Evolutionary conservation across 2,797 vertebrate genomes (phyloP).

Genomic region (Rhadinocentrus ornatus): DNA sequence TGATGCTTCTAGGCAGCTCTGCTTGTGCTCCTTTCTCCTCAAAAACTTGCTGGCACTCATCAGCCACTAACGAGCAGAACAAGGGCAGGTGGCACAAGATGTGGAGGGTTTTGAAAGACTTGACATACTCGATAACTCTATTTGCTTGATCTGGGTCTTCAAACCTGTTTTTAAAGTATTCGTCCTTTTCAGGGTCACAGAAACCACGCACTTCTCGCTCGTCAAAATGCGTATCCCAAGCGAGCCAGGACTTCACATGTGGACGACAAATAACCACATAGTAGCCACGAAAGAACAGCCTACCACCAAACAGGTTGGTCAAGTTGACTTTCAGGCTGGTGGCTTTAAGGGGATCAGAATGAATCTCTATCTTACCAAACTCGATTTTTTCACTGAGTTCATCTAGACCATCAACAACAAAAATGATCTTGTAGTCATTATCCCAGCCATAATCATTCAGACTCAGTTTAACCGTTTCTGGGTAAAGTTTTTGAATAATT

Average conservation of each 20-base stretch:
- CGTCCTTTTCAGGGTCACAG: slow-evolving; percentile 62
- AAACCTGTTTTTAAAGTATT: slow-evolving; percentile 78
- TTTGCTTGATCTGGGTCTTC: slow-evolving; percentile 64
- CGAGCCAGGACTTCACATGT: slow-evolving; percentile 38
- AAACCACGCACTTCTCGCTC: slow-evolving; percentile 79
- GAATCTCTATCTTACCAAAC: slow-evolving; percentile 39
- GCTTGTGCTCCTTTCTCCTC: slow-evolving; percentile 12
- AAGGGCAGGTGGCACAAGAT: slow-evolving; percentile 84
- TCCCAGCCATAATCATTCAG: slow-evolving; percentile 38
- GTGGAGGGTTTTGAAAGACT: slow-evolving; percentile 71
- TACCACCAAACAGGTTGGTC: slow-evolving; percentile 77
- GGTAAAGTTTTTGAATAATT: slow-evolving; percentile 76
- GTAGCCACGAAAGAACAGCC: slow-evolving; percentile 53
- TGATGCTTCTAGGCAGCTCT: slow-evolving; percentile 68
- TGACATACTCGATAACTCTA: slow-evolving; percentile 65
- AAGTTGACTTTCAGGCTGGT: slow-evolving; percentile 60
- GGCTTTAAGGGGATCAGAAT: slow-evolving; percentile 30
- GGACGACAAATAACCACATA: slow-evolving; percentile 70
- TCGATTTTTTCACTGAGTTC: slow-evolving; percentile 44
- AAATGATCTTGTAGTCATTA: slow-evolving; percentile 65
- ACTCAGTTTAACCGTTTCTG: slow-evolving; percentile 68
- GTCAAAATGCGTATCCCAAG: slow-evolving; percentile 60
- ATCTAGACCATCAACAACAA: slow-evolving; percentile 82
- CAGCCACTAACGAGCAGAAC: slow-evolving; percentile 72
- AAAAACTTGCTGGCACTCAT: slow-evolving; percentile 58